These are phyloP conservation scores for Arctopsyche grandis DNA, from an alignment of 1,140 invertebrate species.

Conservation along the genomic window DNA sequence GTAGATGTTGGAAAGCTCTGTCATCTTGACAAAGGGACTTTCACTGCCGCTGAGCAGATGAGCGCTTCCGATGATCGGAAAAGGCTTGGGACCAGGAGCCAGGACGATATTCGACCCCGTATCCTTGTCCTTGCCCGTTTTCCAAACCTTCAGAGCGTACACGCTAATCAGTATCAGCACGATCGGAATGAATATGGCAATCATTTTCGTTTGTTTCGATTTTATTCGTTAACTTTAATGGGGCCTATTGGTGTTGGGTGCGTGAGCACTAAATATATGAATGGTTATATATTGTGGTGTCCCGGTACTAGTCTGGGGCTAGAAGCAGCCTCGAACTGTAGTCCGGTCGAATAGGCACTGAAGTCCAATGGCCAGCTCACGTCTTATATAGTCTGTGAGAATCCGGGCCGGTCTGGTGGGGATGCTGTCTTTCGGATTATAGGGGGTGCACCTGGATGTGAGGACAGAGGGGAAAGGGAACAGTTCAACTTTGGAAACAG, in stretches of 20 bases:
- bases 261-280: neutral
- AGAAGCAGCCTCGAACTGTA: conserved; percentile 9
- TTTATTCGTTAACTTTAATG: no score
- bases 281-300: neutral
- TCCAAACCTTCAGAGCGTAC: conserved; percentile 7
- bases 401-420: neutral
- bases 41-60: conserved; percentile 73
- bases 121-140: neutral
- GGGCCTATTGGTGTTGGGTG: conserved; percentile 4
- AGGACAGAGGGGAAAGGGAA: neutral
- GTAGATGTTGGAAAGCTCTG: conserved; percentile 73
- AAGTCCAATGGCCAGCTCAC: neutral
- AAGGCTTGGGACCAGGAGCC: conserved; percentile 73
- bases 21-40: conserved; percentile 80
- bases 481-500: no score
- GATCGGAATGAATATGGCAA: conserved; percentile 16
- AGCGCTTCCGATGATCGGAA: conserved; percentile 78
- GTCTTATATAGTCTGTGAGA: conserved; percentile 19
- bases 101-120: conserved; percentile 56
- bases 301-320: neutral
- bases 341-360: conserved; percentile 39
- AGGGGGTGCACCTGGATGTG: neutral
- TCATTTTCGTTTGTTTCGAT: conserved; percentile 22
- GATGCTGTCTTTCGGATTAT: neutral
- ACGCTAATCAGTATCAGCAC: neutral